Base-by-base conservation (phyloP, 2,113 vertebrate genomes). In the Plecotus auritus region DNA sequence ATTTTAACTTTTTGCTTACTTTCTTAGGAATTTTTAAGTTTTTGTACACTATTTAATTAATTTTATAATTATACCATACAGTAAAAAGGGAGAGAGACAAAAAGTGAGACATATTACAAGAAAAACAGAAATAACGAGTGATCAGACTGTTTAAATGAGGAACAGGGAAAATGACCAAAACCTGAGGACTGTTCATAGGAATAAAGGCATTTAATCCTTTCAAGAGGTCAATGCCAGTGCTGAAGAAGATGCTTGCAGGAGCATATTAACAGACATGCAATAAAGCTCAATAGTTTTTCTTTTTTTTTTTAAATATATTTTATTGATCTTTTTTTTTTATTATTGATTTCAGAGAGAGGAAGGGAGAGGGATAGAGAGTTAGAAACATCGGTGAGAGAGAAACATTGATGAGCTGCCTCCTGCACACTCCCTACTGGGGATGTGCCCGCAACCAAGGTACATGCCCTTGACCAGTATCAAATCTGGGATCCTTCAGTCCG, bases 11-110 rank as follows among this genome's bases (percentile, higher is more conserved):
- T 86, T 94, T 66, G 35, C 18, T 91, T 77, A 90, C 45, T 91
- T 66, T 86, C 7, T 70, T 78, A 45, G 17, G n/a, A 92, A 94
- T 82, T 95, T 93, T 88, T 45, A n/a, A 28, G 69, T 80, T 90
- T 78, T 93, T 93, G 47, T 40, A 87, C 91, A 30, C 10, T 61
- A 66, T 64, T 95, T 91, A 56, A 88, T 54, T 96, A 16, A 69
- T 40, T 88, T 88, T 86, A 35, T 45, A 93, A 88, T 90, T 88
- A 93, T n/a, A 90, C 11, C 72, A 92, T 83, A 91, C 12, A 88
- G 14, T 74, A 51, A 94, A 94, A 78, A 42, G 22, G 45, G 22
- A 84, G 32, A 88, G 10, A 90, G 30, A 78, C 7, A 66, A 78
- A 88, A 35, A 70, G 14, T 17, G 30, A 54, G 16, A 91, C 5